Base-by-base conservation (phyloP, 2,888 invertebrate species). In the Epinotia brunnichana region DNA sequence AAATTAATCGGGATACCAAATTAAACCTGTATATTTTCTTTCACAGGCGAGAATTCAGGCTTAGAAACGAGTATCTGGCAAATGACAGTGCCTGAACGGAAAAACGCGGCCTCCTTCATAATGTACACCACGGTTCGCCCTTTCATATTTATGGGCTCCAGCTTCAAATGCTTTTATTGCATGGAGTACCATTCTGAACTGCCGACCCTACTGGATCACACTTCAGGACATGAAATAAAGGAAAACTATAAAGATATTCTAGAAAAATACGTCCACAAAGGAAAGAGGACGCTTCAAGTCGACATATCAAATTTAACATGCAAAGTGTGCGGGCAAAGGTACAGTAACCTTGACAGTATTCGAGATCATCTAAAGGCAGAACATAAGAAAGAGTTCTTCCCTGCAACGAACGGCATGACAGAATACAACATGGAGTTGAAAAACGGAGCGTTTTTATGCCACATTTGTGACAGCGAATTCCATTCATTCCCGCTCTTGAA, bases 131-230 rank as follows among this genome's bases (percentile, higher is more conserved):
- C 88, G 2, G 88, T 85, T 2, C 80, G 81, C 10, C 90, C 90
- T 0, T 90, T 90, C 60, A 82, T 82, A 9, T 89, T 85, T 72
- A 86, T 85, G 82, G 89, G 89, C 0, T 84, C 80, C 2, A 84
- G 82, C 62, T 89, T 87, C 64, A 87, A 85, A 79, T 89, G 89
- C 72, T 90, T 90, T 72, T 89, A 78, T 73, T 90, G 90, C 74
- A 69, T 73, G 5, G 79, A 86, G 62, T 85, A 87, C 67, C 77
- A 82, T 69, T 81, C 83, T 0, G 87, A 89, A 5, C 44, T 81
- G 0, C 35, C 74, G 0, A 41, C 73, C 0, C 74, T 89, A 35
- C 63, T 87, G n/a, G 75, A 84, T 13, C 90, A 89, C 70, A 86
- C 86, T 0, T 44, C 70, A 0, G 77, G 77, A 0, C 89, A 90